Evolutionary conservation across 2,888 invertebrate species (phyloP).

Genomic region (Lepetodrilus schrolli): DNA sequence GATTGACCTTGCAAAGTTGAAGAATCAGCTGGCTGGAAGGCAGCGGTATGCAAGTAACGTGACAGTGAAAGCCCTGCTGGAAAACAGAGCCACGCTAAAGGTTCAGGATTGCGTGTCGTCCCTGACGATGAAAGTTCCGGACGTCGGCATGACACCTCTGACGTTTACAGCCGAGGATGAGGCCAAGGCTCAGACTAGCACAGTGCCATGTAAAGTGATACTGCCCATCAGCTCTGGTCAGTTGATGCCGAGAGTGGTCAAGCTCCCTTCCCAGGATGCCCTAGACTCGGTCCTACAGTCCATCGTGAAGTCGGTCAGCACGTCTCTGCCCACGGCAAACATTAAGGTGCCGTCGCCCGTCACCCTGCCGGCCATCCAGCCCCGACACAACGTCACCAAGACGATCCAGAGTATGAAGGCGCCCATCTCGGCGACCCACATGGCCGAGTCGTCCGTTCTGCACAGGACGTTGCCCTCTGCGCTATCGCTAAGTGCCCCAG

Average conservation of each 20-base stretch:
- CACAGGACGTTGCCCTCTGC: neutral
- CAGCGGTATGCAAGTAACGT: constrained; percentile 67
- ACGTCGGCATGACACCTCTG: neutral
- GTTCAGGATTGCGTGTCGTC: constrained; percentile 30
- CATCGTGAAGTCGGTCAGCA: constrained; percentile 60
- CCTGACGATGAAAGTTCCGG: neutral
- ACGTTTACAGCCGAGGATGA: neutral
- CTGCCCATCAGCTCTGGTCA: neutral
- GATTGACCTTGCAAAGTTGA: too few relatives aligned
- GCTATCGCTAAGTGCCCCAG: neutral
- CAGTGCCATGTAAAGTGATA: neutral
- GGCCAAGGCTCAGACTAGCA: neutral
- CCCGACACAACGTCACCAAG: constrained; percentile 65
- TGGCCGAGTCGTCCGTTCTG: constrained; percentile 40
- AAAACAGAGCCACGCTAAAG: constrained; percentile 55
- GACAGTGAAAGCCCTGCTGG: constrained; percentile 69
- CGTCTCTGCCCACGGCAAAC: constrained; percentile 67
- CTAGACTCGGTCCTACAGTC: constrained; percentile 53
- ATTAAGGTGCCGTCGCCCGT: constrained; percentile 68
- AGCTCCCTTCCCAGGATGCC: neutral
- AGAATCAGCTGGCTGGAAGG: too few relatives aligned
- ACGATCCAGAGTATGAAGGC: constrained; percentile 68
- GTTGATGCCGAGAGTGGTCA: neutral
- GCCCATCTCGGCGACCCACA: constrained; percentile 66
- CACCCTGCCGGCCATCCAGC: constrained; percentile 60